phyloP scores from a whole-genome alignment of 2,113 vertebrate species.

The Turnix velox region DNA sequence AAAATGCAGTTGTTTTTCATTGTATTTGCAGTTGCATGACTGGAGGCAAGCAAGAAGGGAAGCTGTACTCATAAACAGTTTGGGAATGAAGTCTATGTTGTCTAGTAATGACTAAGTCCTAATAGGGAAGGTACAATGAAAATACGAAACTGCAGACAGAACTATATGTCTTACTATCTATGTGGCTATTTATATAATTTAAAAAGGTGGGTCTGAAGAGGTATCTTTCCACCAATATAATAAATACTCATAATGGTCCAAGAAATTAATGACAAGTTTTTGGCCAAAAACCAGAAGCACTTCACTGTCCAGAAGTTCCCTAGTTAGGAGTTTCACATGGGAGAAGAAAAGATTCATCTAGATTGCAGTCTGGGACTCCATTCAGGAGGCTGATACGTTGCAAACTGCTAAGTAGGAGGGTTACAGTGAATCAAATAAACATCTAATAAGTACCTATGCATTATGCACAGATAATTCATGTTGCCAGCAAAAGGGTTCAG shows the following conservation, averaged over 20 bases:
- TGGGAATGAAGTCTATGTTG: background rate
- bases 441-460: background rate
- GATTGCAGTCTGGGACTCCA: background rate
- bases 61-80: background rate
- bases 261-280: background rate
- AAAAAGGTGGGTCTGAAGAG: background rate
- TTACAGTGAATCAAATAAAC: background rate
- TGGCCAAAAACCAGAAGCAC: background rate
- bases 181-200: background rate
- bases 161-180: background rate
- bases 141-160: background rate
- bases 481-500: background rate
- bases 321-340: background rate
- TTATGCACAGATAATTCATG: background rate
- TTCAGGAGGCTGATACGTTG: background rate
- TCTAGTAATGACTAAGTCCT: background rate
- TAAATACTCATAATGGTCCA: background rate
- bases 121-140: background rate
- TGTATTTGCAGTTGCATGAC: background rate
- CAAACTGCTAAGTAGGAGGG: background rate
- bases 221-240: background rate
- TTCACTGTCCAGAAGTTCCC: background rate
- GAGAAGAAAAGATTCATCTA: background rate
- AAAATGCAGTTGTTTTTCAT: conserved; percentile 1
- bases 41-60: background rate